These are phyloP conservation scores for Nephotettix cincticeps DNA, from an alignment of 1,140 invertebrate species.

Conservation along the genomic window DNA sequence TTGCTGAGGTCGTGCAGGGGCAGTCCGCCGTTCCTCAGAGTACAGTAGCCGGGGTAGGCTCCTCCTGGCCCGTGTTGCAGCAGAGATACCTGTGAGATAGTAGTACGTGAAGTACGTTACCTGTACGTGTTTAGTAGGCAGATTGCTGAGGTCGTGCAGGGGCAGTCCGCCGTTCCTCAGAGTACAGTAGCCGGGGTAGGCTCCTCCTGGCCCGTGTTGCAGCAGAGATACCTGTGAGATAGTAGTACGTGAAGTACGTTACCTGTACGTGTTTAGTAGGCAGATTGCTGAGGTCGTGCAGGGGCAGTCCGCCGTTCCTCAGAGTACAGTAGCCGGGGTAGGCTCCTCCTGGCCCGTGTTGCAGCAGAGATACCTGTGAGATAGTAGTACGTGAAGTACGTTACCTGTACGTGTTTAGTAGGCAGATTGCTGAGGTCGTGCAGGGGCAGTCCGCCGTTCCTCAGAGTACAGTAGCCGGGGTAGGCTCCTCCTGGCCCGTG, in stretches of 20 bases:
- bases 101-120: not conserved
- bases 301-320: constrained; percentile 62
- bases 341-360: constrained; percentile 51
- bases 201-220: constrained; percentile 50
- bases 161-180: constrained; percentile 65
- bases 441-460: constrained; percentile 62
- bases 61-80: constrained; percentile 51
- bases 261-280: constrained; percentile 36
- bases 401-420: constrained; percentile 35
- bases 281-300: constrained; percentile 52
- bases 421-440: constrained; percentile 50
- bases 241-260: too few relatives aligned
- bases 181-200: constrained; percentile 68
- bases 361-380: too few relatives aligned
- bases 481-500: constrained; percentile 49
- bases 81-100: too few relatives aligned
- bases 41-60: constrained; percentile 67
- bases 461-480: constrained; percentile 67
- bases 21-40: constrained; percentile 63
- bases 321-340: constrained; percentile 69
- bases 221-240: too few relatives aligned
- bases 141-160: constrained; percentile 53
- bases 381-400: too few relatives aligned
- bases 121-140: constrained; percentile 37
- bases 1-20: constrained; percentile 56